Base-by-base conservation (phyloP, 2,888 invertebrate species). In the Argyresthia goedartella region DNA sequence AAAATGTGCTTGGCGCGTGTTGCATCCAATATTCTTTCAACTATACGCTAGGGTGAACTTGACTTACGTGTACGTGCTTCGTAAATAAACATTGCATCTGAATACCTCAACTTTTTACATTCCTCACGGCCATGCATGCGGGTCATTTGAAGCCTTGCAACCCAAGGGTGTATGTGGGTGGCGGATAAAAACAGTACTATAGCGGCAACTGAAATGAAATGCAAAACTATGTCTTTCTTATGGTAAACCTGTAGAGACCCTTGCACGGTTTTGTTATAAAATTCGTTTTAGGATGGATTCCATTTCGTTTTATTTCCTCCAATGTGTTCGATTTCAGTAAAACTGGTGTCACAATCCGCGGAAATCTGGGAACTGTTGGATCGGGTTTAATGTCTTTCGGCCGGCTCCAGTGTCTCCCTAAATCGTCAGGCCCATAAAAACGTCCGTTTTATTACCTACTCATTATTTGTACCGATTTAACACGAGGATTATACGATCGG, bases 341-440 rank as follows among this genome's bases (percentile, higher is more conserved):
- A 44, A 39, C 55, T 34, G 39, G 41, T 53, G 46, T 51, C 45
- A 36, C 41, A 45, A 44, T 48, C 41, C 48, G 54, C 50, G 49
- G 54, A 25, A 8, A 45, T 35, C 41, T 43, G 11, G 62, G 63
- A 73, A 71, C 67, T 67, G 64, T 66, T 65, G 65, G 63, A 66
- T 52, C 63, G 63, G 59, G 67, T 74, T 75, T 72, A 69, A 72
- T 70, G 70, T 65, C 61, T 58, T 60, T 62, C 60, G 63, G 64
- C 67, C 71, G 66, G 68, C 67, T 73, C 35, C 70, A 67, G 65
- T 64, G 62, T 61, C 63, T 62, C 61, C 60, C 61, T 70, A 73
- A 73, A 73, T 76, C 68, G 57, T 62, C 43, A 49, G 44, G 59
- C 62, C 64, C 59, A 61, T 76, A 70, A 73, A 76, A 68, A 59